Evolutionary conservation across 2,888 invertebrate species (phyloP), one percentile per base, ranked within the genome.

Genomic region (Chrysolina haemoptera): DNA sequence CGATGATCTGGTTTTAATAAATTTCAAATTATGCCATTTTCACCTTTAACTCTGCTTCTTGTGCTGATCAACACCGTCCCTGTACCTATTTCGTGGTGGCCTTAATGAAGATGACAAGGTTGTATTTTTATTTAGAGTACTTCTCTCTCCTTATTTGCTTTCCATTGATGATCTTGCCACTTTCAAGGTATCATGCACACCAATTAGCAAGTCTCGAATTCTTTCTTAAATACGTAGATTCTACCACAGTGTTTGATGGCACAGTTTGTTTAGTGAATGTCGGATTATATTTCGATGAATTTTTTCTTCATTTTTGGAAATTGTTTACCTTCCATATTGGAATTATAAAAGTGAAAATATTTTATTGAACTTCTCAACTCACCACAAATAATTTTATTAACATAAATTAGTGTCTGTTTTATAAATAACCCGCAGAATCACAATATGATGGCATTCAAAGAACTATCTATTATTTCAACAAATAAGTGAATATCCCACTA

Each of bases 81-180:
- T 76, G 74, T 69, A 41, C 48, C 20, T 71, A 75, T 68, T 40
- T 68, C 43, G 63, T 62, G 53, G 53, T 64, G 67, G 67, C 67
- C 70, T 72, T 68, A 67, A 70, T 72, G 62, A 77, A 67, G 62
- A 71, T 53, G 69, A 79, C 76, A 76, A 77, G 79, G 81, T 74
- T 75, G 35, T 16, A 73, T 68, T 73, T 72, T 78, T 75, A 73
- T 77, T 78, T 78, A 77, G 74, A 77, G 71, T 80, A 76, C 73
- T 78, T 68, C 69, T 75, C 76, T 79, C 77, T 80, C 78, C 75
- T 78, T 78, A 77, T 79, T 74, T 76, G 72, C 66, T 59, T 59
- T 10, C 66, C 59, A 62, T 27, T 65, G 65, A 69, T 35, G 70
- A 74, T 76, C 65, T 74, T 73, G 59, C 67, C 73, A 67, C 70